These are phyloP conservation scores for Oxycera nigricornis DNA, from an alignment of 2,888 invertebrate species.

Conservation along the genomic window DNA sequence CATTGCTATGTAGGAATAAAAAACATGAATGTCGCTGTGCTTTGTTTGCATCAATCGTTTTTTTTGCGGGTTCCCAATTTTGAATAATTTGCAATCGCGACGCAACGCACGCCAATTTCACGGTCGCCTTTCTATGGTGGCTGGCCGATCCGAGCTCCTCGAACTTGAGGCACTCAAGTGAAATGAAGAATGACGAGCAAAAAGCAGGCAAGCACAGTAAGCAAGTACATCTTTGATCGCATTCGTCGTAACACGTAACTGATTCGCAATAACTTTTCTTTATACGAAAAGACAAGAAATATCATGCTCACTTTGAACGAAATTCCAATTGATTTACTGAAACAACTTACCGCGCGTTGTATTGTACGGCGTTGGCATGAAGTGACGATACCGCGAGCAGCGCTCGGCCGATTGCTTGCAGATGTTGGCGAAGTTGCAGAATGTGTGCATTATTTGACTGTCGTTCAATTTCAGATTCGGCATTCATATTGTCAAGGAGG, in stretches of 20 bases:
- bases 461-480: not conserved
- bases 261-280: slow-evolving; percentile 34
- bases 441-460: not conserved
- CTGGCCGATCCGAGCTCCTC: not conserved
- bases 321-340: slow-evolving; percentile 28
- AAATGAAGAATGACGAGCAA: slow-evolving; percentile 29
- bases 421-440: not conserved
- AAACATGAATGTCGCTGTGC: no score
- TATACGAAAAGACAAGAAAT: slow-evolving; percentile 37
- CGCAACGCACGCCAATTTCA: not conserved
- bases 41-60: no score
- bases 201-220: slow-evolving; percentile 1
- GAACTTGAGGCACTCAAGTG: slow-evolving; percentile 9
- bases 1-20: no score
- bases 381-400: not conserved
- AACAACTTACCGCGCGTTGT: not conserved
- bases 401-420: not conserved
- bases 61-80: no score
- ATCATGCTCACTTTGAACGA: slow-evolving; percentile 34
- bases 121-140: not conserved
- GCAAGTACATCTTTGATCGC: slow-evolving; percentile 34
- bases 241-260: slow-evolving; percentile 35
- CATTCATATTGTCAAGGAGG: no score
- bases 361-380: not conserved
- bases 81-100: no score